Evolutionary conservation across 2,113 vertebrate genomes (phyloP).

Genomic region (Chloebia gouldiae): DNA sequence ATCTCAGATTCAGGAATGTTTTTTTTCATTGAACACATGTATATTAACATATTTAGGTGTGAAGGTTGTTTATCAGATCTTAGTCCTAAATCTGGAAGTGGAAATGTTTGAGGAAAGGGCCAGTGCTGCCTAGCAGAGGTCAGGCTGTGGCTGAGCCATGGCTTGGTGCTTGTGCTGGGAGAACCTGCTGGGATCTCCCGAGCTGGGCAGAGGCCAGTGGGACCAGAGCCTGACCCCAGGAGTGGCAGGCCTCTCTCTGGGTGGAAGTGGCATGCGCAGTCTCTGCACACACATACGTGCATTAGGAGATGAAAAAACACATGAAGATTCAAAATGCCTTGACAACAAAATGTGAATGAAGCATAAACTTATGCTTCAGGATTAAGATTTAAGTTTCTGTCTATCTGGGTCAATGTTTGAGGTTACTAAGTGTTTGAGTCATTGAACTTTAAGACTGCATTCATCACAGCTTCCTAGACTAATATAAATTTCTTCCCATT

Average conservation of each 20-base stretch:
- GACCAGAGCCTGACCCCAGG: background rate
- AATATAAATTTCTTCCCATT: slow-evolving; percentile 69
- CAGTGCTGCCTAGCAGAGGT: background rate
- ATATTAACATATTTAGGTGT: background rate
- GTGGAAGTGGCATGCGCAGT: accelerated
- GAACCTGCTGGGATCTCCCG: background rate
- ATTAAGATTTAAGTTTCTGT: slow-evolving; percentile 66
- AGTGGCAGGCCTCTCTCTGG: background rate
- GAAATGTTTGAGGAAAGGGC: accelerated
- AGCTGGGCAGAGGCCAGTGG: background rate
- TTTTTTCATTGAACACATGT: accelerated
- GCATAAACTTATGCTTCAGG: background rate
- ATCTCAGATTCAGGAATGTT: background rate
- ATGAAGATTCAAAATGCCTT: background rate
- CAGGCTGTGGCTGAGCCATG: accelerated
- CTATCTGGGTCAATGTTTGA: slow-evolving; percentile 51
- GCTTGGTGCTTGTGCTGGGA: background rate
- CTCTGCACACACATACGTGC: accelerated
- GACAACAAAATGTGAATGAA: slow-evolving; percentile 21
- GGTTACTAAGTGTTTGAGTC: slow-evolving; percentile 63
- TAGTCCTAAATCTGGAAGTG: background rate
- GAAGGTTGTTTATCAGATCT: background rate
- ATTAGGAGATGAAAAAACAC: background rate
- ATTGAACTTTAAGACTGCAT: slow-evolving; percentile 70
- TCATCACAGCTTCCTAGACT: slow-evolving; percentile 66